A percentile compares a stretch with the other conserved stretches of the same genome.
Evolutionary conservation across 2,113 vertebrate genomes (phyloP).

Genomic region (Entomyzon cyanotis): DNA sequence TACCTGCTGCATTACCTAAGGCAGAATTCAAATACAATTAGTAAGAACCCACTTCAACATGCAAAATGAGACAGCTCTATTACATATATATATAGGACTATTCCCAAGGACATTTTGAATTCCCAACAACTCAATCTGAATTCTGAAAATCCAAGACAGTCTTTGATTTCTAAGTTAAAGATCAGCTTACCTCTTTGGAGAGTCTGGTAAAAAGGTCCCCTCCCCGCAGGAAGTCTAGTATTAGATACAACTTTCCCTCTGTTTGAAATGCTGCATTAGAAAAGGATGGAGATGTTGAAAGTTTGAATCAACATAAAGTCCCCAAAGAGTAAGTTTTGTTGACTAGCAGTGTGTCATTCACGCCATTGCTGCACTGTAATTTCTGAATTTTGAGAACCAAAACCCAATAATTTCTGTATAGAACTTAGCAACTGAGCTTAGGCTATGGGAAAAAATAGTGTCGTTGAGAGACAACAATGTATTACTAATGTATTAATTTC

Average conservation of each 20-base stretch:
- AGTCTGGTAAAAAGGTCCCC: constrained; percentile 96
- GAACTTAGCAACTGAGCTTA: neutral
- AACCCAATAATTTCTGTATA: neutral
- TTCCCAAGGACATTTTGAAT: neutral
- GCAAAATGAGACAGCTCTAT: neutral
- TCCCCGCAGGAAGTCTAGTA: constrained; percentile 94
- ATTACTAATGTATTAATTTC: neutral
- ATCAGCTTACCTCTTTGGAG: constrained; percentile 88
- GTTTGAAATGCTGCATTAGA: constrained; percentile 90
- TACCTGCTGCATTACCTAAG: neutral
- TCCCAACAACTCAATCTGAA: neutral
- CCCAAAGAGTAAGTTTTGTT: neutral
- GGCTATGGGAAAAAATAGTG: neutral
- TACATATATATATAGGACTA: neutral
- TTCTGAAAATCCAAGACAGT: neutral
- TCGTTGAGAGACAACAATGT: neutral
- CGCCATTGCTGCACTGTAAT: neutral
- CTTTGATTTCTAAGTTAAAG: neutral
- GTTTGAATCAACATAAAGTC: neutral
- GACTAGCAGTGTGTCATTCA: neutral
- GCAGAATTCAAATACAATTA: neutral
- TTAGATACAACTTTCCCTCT: constrained; percentile 96
- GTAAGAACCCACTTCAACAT: neutral
- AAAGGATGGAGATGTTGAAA: constrained; percentile 21
- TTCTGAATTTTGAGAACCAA: neutral